Evolutionary conservation across 1,140 invertebrate genomes (phyloP).

Genomic region (Psilanteris sp.): DNA sequence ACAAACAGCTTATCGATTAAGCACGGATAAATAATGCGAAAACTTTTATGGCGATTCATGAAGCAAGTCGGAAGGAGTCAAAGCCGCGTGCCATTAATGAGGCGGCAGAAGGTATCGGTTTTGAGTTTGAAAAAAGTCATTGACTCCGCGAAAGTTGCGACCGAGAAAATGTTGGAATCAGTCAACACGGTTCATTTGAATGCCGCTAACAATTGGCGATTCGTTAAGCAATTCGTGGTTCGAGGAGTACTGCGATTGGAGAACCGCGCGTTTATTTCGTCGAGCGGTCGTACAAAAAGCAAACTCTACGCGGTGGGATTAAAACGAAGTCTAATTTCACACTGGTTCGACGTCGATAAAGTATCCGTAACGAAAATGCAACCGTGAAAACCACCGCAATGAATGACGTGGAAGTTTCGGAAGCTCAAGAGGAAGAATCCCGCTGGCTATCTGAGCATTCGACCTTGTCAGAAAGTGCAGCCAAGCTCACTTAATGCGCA

Average conservation of each 20-base stretch:
- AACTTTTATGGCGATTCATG: slow-evolving; percentile 59
- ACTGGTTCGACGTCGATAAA: slow-evolving; percentile 40
- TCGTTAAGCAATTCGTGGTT: slow-evolving; percentile 12
- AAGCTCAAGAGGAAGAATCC: slow-evolving; percentile 48
- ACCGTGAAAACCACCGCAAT: slow-evolving; percentile 43
- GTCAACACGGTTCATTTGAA: slow-evolving; percentile 19
- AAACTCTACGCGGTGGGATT: slow-evolving; percentile 20
- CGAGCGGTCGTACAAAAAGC: slow-evolving; percentile 46
- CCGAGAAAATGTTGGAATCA: slow-evolving; percentile 25
- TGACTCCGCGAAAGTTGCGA: too few species aligned
- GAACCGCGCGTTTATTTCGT: too few species aligned
- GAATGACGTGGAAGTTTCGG: slow-evolving; percentile 49
- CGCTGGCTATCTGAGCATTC: slow-evolving; percentile 46
- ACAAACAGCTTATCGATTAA: slow-evolving; percentile 45
- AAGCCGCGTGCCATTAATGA: slow-evolving; percentile 40
- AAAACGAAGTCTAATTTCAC: slow-evolving; percentile 35
- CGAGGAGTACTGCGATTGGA: too few species aligned
- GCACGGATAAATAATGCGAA: slow-evolving; percentile 48
- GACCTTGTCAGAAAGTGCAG: slow-evolving; percentile 59
- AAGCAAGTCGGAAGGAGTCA: slow-evolving; percentile 31
- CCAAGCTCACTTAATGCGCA: slow-evolving; percentile 48
- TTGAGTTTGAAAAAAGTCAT: slow-evolving; percentile 19
- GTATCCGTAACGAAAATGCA: slow-evolving; percentile 47
- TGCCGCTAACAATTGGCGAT: slow-evolving; percentile 27
- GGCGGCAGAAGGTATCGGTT: slow-evolving; percentile 18